These are phyloP conservation scores for Psammodynastes pulverulentus DNA, from an alignment of 2,113 vertebrate species.

Conservation along the genomic window DNA sequence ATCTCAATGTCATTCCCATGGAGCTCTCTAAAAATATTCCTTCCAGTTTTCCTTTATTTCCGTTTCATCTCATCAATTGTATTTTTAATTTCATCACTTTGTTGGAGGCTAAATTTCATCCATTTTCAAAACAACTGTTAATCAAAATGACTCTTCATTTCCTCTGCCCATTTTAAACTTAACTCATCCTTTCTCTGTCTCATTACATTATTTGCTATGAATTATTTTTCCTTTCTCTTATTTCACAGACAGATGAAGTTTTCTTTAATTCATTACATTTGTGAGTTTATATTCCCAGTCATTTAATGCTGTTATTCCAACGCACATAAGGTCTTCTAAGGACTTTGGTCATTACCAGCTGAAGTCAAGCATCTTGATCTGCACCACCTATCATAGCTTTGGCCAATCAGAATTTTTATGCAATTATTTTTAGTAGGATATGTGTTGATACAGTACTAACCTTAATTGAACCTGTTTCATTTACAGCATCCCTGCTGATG, in stretches of 20 bases:
- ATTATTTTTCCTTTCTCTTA: not conserved
- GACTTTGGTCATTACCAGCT: not conserved
- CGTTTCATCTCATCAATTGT: not conserved
- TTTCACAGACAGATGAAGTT: not conserved
- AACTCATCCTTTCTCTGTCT: not conserved
- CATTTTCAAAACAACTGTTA: not conserved
- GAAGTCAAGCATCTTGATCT: not conserved
- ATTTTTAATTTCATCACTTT: not conserved
- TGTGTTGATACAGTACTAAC: not conserved
- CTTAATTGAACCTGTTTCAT: not conserved
- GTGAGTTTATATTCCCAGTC: not conserved
- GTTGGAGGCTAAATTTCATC: not conserved
- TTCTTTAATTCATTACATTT: not conserved
- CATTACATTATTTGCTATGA: not conserved
- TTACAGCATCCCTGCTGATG: not conserved
- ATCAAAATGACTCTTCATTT: not conserved
- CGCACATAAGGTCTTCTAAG: not conserved
- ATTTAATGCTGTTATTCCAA: not conserved
- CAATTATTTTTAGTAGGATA: not conserved
- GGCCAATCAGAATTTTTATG: not conserved
- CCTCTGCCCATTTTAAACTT: not conserved
- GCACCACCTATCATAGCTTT: not conserved
- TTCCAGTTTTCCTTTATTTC: not conserved
- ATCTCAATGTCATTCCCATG: not conserved
- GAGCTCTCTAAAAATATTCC: not conserved